These are phyloP conservation scores for Ophiothrix spiculata DNA, from an alignment of 35 echinoderm and acorn worm genomes.

Conservation along the genomic window DNA sequence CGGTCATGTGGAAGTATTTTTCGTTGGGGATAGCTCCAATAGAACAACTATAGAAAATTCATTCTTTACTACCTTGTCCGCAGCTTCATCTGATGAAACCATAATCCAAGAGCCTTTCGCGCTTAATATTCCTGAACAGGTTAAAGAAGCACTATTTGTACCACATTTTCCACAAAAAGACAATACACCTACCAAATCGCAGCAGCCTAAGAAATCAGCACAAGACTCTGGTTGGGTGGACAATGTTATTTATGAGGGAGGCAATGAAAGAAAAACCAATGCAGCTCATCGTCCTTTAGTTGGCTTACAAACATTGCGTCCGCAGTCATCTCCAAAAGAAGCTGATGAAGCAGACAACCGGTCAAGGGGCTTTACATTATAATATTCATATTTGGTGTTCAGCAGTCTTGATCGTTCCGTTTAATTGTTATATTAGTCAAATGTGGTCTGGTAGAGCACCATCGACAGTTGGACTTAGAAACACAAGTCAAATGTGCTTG, in stretches of 20 bases:
- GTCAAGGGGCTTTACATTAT: background rate
- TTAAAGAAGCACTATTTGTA: background rate
- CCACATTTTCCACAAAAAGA: background rate
- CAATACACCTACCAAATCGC: background rate
- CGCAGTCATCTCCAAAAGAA: background rate
- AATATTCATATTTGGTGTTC: too few species aligned
- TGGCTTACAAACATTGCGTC: background rate
- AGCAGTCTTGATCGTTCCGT: too few species aligned
- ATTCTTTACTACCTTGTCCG: background rate
- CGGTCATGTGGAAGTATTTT: background rate
- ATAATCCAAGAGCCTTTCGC: background rate
- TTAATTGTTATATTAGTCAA: too few species aligned
- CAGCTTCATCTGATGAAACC: background rate
- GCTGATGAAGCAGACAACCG: background rate
- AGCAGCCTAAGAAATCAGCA: background rate
- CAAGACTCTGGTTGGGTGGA: background rate
- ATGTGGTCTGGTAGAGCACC: too few species aligned
- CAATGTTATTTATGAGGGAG: background rate
- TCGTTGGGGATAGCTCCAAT: background rate
- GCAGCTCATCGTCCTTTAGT: background rate
- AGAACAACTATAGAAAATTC: background rate
- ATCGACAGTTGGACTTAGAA: too few species aligned
- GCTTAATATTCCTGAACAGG: conserved; percentile 4
- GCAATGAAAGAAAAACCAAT: background rate
- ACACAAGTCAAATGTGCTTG: too few species aligned